Conservation (phyloP, 2,888 invertebrate species). For the Drosophila falleni region DNA sequence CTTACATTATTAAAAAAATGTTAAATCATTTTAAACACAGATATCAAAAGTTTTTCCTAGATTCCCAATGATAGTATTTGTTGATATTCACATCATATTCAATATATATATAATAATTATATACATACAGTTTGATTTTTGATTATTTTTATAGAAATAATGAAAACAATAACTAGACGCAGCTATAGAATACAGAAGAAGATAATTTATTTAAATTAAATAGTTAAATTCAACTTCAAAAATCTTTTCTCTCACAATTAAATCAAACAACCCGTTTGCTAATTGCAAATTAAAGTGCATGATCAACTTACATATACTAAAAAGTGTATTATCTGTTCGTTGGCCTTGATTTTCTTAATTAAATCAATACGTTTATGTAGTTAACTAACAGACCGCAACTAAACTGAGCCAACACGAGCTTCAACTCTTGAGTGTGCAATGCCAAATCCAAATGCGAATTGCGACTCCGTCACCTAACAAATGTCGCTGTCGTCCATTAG, state of each 20-base stretch:
- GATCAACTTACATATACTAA: not conserved
- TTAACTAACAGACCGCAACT: slow-evolving; percentile 49
- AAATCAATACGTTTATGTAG: slow-evolving; percentile 51
- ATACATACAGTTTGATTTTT: no score
- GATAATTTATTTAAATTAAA: not conserved
- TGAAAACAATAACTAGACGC: no score
- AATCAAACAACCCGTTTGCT: no score
- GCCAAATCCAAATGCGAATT: slow-evolving; percentile 43
- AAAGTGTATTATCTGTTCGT: slow-evolving; percentile 47
- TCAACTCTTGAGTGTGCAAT: slow-evolving; percentile 32
- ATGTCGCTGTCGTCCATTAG: slow-evolving; percentile 81
- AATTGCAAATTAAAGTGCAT: not conserved
- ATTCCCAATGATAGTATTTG: not conserved
- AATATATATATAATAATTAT: no score
- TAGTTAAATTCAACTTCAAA: not conserved
- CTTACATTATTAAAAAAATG: no score
- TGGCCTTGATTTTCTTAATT: slow-evolving; percentile 42
- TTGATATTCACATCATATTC: not conserved
- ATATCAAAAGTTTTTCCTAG: no score
- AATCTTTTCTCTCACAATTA: not conserved
- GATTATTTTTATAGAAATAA: no score
- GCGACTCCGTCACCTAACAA: slow-evolving; percentile 66
- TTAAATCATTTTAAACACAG: not conserved
- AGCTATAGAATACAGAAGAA: not conserved
- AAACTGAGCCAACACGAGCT: slow-evolving; percentile 53